Percentiles rank a stretch among this genome's conserved stretches.
Conservation (phyloP, 2,113 vertebrate species). For the Corapipo altera region DNA sequence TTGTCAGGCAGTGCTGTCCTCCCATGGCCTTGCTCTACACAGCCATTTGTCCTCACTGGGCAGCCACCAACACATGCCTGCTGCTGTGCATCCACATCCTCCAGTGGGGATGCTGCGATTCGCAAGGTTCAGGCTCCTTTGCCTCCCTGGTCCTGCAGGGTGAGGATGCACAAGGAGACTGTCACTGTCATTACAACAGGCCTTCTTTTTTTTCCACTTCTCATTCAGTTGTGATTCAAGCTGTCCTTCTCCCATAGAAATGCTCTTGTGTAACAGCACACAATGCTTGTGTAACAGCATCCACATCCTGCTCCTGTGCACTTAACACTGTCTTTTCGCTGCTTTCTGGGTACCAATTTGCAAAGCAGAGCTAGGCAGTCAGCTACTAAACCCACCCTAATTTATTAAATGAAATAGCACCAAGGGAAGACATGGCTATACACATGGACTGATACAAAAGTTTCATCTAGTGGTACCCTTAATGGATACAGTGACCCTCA, state of each 20-base stretch:
- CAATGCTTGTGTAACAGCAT: not conserved
- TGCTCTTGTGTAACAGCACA: not conserved
- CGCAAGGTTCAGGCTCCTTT: not conserved
- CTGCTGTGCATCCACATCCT: rapidly evolving
- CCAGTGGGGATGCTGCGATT: rapidly evolving
- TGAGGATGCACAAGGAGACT: not conserved
- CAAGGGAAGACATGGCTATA: not conserved
- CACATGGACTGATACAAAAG: not conserved
- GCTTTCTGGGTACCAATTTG: not conserved
- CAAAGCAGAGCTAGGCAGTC: not conserved
- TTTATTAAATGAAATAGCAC: not conserved
- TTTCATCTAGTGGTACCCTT: not conserved
- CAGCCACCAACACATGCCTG: rapidly evolving
- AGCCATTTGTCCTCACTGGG: not conserved
- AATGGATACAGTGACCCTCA: not conserved
- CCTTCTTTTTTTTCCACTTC: not conserved
- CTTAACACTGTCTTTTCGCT: not conserved
- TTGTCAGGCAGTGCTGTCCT: not conserved
- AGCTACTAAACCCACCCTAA: not conserved
- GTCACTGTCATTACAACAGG: not conserved
- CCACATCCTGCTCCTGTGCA: not conserved
- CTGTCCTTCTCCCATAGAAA: not conserved
- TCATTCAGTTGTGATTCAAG: not conserved
- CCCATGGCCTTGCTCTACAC: rapidly evolving
- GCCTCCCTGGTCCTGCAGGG: not conserved